Conservation (phyloP, 1,140 invertebrate species). For the Pygmarrhopalites habei region DNA sequence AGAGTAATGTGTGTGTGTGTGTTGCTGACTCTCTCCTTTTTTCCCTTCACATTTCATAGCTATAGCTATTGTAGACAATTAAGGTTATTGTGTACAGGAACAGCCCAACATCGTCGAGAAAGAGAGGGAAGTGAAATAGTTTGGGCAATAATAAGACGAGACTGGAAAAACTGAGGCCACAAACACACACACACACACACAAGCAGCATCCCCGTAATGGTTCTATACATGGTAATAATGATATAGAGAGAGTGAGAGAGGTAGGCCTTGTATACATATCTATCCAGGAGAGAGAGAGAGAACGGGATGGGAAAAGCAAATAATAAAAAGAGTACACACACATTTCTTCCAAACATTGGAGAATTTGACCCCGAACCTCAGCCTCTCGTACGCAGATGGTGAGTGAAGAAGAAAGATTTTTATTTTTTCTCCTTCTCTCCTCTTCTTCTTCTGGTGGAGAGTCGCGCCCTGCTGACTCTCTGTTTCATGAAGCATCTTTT, state of each 20-base stretch:
- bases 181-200: too few species aligned
- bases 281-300: neutral
- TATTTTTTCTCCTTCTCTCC: neutral
- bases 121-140: neutral
- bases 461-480: conserved; percentile 15
- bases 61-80: too few species aligned
- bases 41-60: neutral
- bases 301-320: neutral
- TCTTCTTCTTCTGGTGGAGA: neutral
- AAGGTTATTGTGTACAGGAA: too few species aligned
- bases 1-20: neutral
- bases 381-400: neutral
- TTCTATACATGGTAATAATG: too few species aligned
- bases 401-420: neutral
- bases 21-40: neutral
- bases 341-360: neutral
- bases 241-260: too few species aligned
- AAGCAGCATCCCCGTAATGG: too few species aligned
- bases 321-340: neutral
- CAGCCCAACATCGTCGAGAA: too few species aligned
- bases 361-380: conserved; percentile 13
- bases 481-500: conserved; percentile 7
- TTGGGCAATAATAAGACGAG: neutral
- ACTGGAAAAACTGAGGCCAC: too few species aligned
- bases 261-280: too few species aligned